phyloP scores from a whole-genome alignment of 2,113 vertebrate genomes.

The Pangasianodon hypophthalmus region DNA sequence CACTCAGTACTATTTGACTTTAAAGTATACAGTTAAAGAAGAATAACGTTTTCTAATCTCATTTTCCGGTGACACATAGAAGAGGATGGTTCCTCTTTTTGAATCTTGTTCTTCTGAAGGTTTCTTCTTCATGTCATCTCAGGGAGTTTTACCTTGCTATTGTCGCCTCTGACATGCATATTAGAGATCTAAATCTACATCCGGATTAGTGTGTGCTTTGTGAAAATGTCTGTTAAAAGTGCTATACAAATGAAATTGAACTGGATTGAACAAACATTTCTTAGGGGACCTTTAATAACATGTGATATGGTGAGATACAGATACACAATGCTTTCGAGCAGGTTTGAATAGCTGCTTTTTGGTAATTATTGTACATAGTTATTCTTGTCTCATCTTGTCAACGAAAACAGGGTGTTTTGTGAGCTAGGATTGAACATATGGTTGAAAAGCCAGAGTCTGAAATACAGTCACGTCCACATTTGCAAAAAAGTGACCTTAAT shows the following conservation, averaged over 20 bases:
- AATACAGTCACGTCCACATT: not conserved
- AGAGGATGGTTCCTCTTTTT: not conserved
- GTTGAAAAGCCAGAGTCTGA: not conserved
- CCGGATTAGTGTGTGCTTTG: not conserved
- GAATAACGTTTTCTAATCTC: not conserved
- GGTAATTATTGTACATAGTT: not conserved
- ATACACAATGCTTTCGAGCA: not conserved
- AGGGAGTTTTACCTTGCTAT: not conserved
- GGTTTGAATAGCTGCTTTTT: not conserved
- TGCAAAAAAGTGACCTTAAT: not conserved
- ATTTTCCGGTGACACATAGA: not conserved
- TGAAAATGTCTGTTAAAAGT: not conserved
- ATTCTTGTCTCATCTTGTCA: slow-evolving; percentile 6
- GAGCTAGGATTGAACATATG: not conserved
- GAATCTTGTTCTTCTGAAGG: not conserved
- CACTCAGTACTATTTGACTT: not conserved
- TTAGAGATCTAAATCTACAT: not conserved
- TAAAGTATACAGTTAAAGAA: not conserved
- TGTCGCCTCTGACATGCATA: not conserved
- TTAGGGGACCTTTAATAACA: not conserved
- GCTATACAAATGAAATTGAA: not conserved
- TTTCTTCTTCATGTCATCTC: not conserved
- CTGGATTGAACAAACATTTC: not conserved
- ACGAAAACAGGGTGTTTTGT: not conserved
- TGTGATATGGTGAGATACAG: not conserved